These are phyloP conservation scores for Aurelia coerulea DNA, from an alignment of 30 jellyfish, hydroid and myxozoan species.

Conservation along the genomic window DNA sequence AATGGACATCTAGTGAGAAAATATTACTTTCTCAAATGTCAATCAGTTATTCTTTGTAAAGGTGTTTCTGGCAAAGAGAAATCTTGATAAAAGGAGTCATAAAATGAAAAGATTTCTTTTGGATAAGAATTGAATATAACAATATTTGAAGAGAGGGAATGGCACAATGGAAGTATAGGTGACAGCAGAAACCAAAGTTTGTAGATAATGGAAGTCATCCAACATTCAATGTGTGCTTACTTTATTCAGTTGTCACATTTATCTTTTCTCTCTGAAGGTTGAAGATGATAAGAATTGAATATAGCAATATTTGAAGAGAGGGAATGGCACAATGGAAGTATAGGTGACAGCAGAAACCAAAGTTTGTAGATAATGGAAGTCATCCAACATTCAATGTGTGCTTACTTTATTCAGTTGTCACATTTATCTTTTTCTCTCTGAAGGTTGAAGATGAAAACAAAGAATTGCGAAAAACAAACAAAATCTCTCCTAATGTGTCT, in stretches of 20 bases:
- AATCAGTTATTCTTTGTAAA: background rate
- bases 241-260: background rate
- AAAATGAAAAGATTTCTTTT: too few species aligned
- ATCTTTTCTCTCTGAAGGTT: slow-evolving; percentile 6
- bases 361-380: background rate
- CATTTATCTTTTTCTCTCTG: background rate
- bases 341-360: background rate
- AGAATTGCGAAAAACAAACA: slow-evolving; percentile 70
- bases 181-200: background rate
- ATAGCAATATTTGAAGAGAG: too few species aligned
- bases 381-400: background rate
- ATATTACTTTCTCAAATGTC: background rate
- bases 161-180: too few species aligned
- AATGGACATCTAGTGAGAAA: background rate
- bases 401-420: background rate
- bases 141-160: too few species aligned
- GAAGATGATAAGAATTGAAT: too few species aligned
- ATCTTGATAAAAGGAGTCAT: too few species aligned
- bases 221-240: background rate
- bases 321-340: too few species aligned
- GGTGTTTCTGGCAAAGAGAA: too few species aligned
- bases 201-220: background rate
- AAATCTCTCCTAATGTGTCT: slow-evolving; percentile 60
- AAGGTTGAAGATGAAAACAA: slow-evolving; percentile 77
- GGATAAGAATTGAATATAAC: too few species aligned